Conservation (phyloP, 2,888 invertebrate species). For the Oscheius sp. region DNA sequence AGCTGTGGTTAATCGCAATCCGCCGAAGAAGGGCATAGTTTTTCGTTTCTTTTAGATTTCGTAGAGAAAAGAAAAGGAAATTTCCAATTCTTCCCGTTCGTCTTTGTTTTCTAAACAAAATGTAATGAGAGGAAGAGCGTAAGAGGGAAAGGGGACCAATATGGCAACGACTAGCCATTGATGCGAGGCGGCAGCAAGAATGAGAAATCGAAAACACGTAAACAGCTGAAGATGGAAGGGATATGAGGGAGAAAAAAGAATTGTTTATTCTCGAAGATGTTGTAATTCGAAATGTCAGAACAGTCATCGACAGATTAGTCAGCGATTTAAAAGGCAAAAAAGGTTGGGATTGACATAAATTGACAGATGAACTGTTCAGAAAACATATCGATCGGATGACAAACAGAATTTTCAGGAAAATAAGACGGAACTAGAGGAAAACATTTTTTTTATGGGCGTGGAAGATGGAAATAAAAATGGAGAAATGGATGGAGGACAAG, state of each 20-base stretch:
- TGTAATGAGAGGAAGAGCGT: neutral
- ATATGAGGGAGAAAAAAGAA: neutral
- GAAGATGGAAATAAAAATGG: constrained; percentile 6
- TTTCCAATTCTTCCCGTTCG: constrained; percentile 7
- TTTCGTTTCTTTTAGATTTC: constrained; percentile 4
- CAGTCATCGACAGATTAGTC: too few species aligned
- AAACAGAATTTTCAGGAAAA: too few species aligned
- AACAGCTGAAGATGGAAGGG: constrained; percentile 1
- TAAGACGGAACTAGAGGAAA: too few species aligned
- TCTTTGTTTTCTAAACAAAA: neutral
- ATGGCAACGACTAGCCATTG: constrained; percentile 17
- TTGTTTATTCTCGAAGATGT: too few species aligned
- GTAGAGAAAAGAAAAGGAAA: neutral
- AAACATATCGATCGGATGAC: too few species aligned
- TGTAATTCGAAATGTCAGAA: too few species aligned
- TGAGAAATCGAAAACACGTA: constrained; percentile 2
- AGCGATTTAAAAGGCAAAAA: too few species aligned
- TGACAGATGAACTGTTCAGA: too few species aligned
- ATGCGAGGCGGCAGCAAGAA: constrained; percentile 24
- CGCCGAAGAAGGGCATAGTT: constrained; percentile 18
- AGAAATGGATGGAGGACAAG: neutral
- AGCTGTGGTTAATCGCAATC: constrained; percentile 10
- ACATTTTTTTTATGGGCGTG: too few species aligned
- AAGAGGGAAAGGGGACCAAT: constrained; percentile 11
- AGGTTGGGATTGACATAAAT: too few species aligned